Conservation (phyloP, 2,888 invertebrate genomes). For the Sylvicola cinctus region DNA sequence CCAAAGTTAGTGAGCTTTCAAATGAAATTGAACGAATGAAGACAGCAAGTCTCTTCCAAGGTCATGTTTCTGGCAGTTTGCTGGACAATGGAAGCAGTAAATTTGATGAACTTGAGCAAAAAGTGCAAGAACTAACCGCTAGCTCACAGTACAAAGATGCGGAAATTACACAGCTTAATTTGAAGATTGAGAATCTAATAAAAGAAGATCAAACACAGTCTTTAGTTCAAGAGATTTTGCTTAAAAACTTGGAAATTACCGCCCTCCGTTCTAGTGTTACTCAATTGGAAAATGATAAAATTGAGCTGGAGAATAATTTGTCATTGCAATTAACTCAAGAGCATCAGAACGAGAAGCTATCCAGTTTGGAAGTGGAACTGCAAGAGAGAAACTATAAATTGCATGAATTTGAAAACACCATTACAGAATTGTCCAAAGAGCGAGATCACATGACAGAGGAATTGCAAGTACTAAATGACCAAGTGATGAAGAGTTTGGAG, state of each 20-base stretch:
- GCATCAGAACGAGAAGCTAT: conserved; percentile 7
- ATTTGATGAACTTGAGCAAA: conserved; percentile 7
- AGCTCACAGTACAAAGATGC: conserved; percentile 19
- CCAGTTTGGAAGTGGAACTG: conserved; percentile 8
- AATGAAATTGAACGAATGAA: conserved; percentile 9
- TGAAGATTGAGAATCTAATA: conserved; percentile 25
- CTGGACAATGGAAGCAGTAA: conserved; percentile 3
- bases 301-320: conserved; percentile 17
- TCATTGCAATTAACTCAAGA: conserved; percentile 14
- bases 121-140: conserved; percentile 8
- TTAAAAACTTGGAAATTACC: conserved; percentile 25
- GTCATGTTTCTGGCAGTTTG: neutral
- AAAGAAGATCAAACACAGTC: conserved; percentile 23
- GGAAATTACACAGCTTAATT: conserved; percentile 19
- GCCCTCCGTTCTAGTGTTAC: conserved; percentile 23
- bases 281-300: conserved; percentile 24
- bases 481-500: conserved; percentile 18
- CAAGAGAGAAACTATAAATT: conserved; percentile 4
- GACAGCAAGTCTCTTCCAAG: conserved; percentile 6
- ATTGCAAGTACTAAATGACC: conserved; percentile 21
- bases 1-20: conserved; percentile 7
- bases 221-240: conserved; percentile 20
- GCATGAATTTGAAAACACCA: conserved; percentile 2
- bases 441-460: conserved; percentile 22
- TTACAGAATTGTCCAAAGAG: conserved; percentile 13